Percentiles rank a stretch among this genome's conserved stretches.
These are phyloP conservation scores for Limnephilus auricula DNA, from an alignment of 2,888 invertebrate species.

Conservation along the genomic window DNA sequence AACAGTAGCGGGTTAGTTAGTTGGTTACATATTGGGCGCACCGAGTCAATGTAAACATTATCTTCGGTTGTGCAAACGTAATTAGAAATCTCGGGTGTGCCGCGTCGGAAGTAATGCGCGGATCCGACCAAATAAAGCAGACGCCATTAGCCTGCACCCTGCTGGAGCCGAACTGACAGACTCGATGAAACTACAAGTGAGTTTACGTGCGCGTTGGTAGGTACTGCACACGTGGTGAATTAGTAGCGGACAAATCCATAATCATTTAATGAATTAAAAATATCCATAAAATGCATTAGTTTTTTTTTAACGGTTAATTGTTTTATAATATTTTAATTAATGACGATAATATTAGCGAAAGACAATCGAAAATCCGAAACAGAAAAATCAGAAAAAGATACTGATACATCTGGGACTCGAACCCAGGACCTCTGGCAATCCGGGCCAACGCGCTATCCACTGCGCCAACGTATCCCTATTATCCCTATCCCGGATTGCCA, in stretches of 20 bases:
- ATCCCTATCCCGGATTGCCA: no score
- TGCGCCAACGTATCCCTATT: no score
- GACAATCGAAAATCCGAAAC: no score
- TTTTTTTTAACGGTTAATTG: no score
- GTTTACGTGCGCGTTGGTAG: neutral
- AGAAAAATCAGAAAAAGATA: no score
- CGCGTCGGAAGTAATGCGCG: slow-evolving; percentile 63
- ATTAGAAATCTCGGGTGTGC: slow-evolving; percentile 64
- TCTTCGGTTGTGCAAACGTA: slow-evolving; percentile 64
- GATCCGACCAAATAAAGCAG: slow-evolving; percentile 53
- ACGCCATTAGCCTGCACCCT: slow-evolving; percentile 28
- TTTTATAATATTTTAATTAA: no score
- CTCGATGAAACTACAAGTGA: neutral
- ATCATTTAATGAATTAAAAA: neutral
- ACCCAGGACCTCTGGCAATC: no score
- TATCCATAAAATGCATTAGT: no score
- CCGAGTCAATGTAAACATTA: slow-evolving; percentile 59
- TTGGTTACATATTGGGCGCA: slow-evolving; percentile 50
- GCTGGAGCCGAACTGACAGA: neutral
- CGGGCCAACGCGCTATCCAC: no score
- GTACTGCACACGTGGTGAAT: neutral
- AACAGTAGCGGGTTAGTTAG: slow-evolving; percentile 17
- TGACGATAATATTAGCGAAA: no score
- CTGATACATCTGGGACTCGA: no score
- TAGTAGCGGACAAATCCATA: neutral